A percentile compares a stretch with the other conserved stretches of the same genome.
Conservation (phyloP, 2,113 vertebrate genomes). For the Machaerirhynchus nigripectus region DNA sequence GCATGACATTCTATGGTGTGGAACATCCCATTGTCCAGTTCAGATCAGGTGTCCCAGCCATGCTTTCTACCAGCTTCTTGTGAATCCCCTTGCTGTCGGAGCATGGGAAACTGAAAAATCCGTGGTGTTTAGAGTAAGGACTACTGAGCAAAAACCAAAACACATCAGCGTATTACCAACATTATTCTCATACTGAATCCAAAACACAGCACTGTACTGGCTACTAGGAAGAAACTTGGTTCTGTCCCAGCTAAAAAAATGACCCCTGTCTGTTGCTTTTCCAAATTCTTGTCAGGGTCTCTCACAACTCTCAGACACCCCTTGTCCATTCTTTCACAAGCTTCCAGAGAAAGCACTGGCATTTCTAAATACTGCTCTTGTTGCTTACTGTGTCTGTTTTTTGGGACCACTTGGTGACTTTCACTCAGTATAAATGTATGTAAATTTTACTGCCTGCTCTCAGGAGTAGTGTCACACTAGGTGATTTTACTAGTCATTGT, state of each 20-base stretch:
- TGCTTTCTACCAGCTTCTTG: fast-evolving
- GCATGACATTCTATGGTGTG: background rate
- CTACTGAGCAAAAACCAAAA: background rate
- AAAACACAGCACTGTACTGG: background rate
- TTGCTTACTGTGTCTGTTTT: background rate
- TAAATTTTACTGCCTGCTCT: constrained; percentile 34
- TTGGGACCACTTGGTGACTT: background rate
- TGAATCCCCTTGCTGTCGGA: too few relatives aligned
- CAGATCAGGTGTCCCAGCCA: background rate
- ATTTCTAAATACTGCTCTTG: background rate
- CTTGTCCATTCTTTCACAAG: background rate
- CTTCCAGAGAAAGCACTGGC: background rate
- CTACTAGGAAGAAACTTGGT: background rate
- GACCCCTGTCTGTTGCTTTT: background rate
- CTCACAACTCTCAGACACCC: fast-evolving
- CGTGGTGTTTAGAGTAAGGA: background rate
- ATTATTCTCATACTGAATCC: background rate
- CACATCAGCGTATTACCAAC: background rate
- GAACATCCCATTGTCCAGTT: background rate
- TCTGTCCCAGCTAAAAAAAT: background rate
- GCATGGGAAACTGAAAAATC: background rate
- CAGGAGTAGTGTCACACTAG: constrained; percentile 6
- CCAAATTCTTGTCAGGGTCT: background rate
- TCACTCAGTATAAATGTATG: background rate
- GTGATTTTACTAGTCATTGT: constrained; percentile 46